phyloP scores from a whole-genome alignment of 1,140 invertebrate genomes.

The Armadillidium nasatum region DNA sequence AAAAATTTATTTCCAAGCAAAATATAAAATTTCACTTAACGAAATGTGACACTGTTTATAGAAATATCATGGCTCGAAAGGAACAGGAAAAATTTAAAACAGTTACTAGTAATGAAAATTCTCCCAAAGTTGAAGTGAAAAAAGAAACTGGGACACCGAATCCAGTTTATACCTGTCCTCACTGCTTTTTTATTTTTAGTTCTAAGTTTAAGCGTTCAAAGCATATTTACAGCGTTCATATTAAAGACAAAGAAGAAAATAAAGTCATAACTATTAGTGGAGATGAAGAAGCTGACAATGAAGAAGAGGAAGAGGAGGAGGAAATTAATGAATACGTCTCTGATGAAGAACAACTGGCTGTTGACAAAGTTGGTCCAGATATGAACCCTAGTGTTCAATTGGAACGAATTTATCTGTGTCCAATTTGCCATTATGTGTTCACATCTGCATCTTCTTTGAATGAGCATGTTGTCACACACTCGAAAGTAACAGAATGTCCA shows the following conservation, averaged over 20 bases:
- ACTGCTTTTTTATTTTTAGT: background rate
- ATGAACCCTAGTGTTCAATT: background rate
- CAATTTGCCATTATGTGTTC: constrained; percentile 4
- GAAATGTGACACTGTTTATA: background rate
- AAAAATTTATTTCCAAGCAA: background rate
- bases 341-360: too few relatives aligned
- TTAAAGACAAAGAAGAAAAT: background rate
- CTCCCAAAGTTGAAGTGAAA: background rate
- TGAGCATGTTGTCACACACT: background rate
- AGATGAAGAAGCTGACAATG: background rate
- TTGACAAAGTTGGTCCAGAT: background rate
- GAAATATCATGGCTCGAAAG: background rate
- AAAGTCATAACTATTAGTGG: background rate
- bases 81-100: background rate
- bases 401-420: background rate
- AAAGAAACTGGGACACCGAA: background rate
- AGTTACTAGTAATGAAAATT: background rate
- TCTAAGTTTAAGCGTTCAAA: background rate
- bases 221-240: background rate
- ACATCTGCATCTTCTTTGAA: background rate
- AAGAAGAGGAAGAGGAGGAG: background rate
- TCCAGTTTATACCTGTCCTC: background rate
- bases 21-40: background rate
- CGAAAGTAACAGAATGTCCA: background rate
- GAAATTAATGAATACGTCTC: background rate